Evolutionary conservation across 2,797 vertebrate species (phyloP).

Genomic region (Liparis tanakae): DNA sequence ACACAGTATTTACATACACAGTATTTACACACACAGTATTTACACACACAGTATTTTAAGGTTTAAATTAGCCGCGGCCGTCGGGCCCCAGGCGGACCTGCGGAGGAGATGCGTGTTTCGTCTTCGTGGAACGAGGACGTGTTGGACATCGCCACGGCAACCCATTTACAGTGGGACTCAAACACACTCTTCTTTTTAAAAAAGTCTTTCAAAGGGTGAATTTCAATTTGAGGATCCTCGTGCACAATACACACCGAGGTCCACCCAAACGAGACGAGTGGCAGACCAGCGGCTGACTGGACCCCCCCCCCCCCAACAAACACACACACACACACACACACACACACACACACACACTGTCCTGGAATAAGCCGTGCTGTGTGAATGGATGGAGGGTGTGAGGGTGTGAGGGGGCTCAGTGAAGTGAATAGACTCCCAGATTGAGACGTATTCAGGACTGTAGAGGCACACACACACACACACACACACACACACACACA

Average conservation of each 20-base stretch:
- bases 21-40: slow-evolving; percentile 59
- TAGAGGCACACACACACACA: neutral
- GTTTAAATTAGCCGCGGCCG: slow-evolving; percentile 64
- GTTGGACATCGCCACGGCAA: slow-evolving; percentile 15
- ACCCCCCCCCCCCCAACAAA: neutral
- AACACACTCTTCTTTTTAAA: too few relatives aligned
- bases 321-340: neutral
- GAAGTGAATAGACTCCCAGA: slow-evolving; percentile 52
- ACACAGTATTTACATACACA: too few relatives aligned
- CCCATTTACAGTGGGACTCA: slow-evolving; percentile 20
- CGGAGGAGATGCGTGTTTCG: slow-evolving; percentile 53
- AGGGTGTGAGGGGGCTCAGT: slow-evolving; percentile 47
- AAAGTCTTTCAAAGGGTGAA: too few relatives aligned
- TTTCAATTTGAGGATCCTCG: slow-evolving; percentile 22
- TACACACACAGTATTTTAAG: slow-evolving; percentile 44
- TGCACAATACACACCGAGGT: slow-evolving; percentile 8
- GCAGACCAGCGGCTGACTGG: slow-evolving; percentile 30
- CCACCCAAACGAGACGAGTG: slow-evolving; percentile 39
- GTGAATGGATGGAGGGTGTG: slow-evolving; percentile 45
- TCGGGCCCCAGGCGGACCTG: slow-evolving; percentile 26
- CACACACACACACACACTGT: slow-evolving; percentile 1
- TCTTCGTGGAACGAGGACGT: slow-evolving; percentile 43
- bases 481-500: too few relatives aligned
- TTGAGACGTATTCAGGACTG: slow-evolving; percentile 61
- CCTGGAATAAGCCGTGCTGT: slow-evolving; percentile 37